These are phyloP conservation scores for Ophonus ardosiacus DNA, from an alignment of 2,888 invertebrate species.

Conservation along the genomic window DNA sequence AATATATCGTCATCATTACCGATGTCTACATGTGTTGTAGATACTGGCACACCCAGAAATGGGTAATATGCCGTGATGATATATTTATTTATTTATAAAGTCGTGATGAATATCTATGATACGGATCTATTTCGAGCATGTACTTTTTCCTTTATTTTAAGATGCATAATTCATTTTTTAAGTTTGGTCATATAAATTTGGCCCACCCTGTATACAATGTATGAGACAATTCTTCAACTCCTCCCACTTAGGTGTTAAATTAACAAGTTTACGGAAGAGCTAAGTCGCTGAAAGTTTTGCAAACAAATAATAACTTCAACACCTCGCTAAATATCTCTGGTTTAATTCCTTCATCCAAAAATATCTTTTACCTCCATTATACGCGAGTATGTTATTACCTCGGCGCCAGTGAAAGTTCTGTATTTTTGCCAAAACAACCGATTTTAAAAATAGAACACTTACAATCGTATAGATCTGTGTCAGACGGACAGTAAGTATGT, in stretches of 20 bases:
- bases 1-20: too few species aligned
- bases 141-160: too few species aligned
- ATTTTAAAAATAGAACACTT: conserved; percentile 29
- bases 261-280: not conserved
- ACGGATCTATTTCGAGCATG: too few species aligned
- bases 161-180: too few species aligned
- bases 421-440: conserved; percentile 27
- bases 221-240: too few species aligned
- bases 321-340: not conserved
- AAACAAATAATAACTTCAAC: conserved; percentile 14
- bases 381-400: not conserved
- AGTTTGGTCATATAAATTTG: too few species aligned
- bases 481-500: conserved; percentile 11
- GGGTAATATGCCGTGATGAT: too few species aligned
- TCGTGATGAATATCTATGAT: too few species aligned
- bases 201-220: too few species aligned
- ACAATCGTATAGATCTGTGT: conserved; percentile 11
- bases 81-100: too few species aligned
- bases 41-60: too few species aligned
- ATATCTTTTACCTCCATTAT: not conserved
- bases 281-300: not conserved
- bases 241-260: not conserved
- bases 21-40: too few species aligned
- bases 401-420: conserved; percentile 40
- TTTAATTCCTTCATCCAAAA: conserved; percentile 15